Base-by-base conservation (phyloP, 2,797 vertebrate species). In the Fistularia commersonii region DNA sequence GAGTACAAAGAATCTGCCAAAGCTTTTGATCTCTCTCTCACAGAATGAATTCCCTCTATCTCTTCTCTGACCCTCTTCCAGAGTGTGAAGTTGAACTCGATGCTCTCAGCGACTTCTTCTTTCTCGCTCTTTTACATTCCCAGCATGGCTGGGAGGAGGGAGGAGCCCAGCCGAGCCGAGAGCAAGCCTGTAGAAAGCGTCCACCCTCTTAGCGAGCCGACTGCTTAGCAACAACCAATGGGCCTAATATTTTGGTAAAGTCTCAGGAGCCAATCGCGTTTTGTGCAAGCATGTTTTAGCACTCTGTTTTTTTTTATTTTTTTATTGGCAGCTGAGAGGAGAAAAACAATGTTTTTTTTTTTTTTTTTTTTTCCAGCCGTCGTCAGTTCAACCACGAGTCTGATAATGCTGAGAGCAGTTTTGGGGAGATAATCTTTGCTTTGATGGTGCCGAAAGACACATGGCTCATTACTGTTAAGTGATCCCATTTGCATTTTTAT, bases 161-260 rank as follows among this genome's bases (percentile, higher is more conserved):
- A 76, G 75, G 32, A 77, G 80, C 69, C 69, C 63, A 32, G 39
- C 12, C 7, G 10, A 45, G 60, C 11, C 15, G n/a, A n/a, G n/a
- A n/a, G n/a, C 37, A 65, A 67, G 64, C 54, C 80, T 59, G 71
- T 59, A n/a, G 41, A 55, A 57, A 74, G 80, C 73, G 77, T 83
- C 69, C 84, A 70, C 81, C 81, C 85, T 86, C 88, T 85, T 84
- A 71, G 57, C 77, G 77, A 86, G 72, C 76, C 55, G 79, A 90
- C 90, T 92, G 90, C 90, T 91, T 92, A 89, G 91, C 90, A 92
- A 92, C 91, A 92, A 79, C 90, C 90, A 91, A 91, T 91, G 89
- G 83, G 83, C 83, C 84, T 82, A 82, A 88, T 85, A 85, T 87
- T 90, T 91, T 90, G 90, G 86, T 85, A 82, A 83, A 74, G 70